phyloP scores from a whole-genome alignment of 2,888 invertebrate species.

The Zaprionus bogoriensis region DNA sequence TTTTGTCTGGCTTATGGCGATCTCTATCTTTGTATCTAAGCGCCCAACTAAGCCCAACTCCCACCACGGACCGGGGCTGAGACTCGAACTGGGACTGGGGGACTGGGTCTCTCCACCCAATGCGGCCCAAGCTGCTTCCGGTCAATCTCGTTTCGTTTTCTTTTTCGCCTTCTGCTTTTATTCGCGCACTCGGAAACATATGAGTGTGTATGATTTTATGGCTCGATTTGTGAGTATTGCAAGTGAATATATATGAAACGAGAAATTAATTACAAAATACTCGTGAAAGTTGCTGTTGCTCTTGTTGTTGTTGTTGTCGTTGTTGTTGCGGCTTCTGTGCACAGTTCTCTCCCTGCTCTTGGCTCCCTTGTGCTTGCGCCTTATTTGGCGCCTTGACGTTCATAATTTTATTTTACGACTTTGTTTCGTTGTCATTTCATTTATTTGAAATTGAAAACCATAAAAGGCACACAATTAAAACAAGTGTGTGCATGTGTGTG shows the following conservation, averaged over 20 bases:
- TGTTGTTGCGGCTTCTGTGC: constrained; percentile 38
- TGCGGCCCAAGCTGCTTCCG: constrained; percentile 58
- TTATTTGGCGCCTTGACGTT: constrained; percentile 75
- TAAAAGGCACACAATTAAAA: constrained; percentile 74
- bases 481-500: constrained; percentile 28
- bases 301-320: constrained; percentile 70
- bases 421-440: constrained; percentile 72
- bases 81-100: neutral
- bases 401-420: constrained; percentile 76
- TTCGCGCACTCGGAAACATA: constrained; percentile 49
- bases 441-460: constrained; percentile 74
- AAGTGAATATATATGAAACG: constrained; percentile 49
- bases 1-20: constrained; percentile 1
- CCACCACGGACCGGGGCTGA: constrained; percentile 22
- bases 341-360: neutral
- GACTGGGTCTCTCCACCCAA: constrained; percentile 51
- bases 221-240: constrained; percentile 35
- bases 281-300: constrained; percentile 68
- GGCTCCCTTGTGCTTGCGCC: constrained; percentile 38
- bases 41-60: constrained; percentile 25
- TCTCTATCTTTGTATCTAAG: constrained; percentile 8
- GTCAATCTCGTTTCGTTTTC: constrained; percentile 69
- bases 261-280: constrained; percentile 67
- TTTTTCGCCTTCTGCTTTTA: constrained; percentile 67
- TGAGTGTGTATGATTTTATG: constrained; percentile 6